A percentile compares a stretch with the other conserved stretches of the same genome.
phyloP scores from a whole-genome alignment of 1,140 invertebrate species.

The Berghia stephanieae region DNA sequence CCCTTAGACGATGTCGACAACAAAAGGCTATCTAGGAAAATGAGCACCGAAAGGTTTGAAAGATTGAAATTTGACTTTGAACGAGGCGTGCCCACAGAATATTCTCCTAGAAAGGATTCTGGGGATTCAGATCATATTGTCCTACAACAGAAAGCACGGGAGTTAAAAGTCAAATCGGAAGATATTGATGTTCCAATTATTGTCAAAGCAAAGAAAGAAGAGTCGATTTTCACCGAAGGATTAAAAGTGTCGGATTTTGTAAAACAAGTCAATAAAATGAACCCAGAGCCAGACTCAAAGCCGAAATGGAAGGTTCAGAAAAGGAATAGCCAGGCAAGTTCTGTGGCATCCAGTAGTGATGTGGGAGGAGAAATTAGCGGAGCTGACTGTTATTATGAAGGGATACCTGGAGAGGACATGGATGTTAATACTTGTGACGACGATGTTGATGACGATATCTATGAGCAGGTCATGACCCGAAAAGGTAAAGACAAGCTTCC shows the following conservation, averaged over 20 bases:
- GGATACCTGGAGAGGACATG: constrained; percentile 30
- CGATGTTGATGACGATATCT: constrained; percentile 26
- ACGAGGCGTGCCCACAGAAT: constrained; percentile 39
- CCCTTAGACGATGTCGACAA: not conserved
- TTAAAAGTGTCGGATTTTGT: constrained; percentile 45
- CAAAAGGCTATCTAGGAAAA: constrained; percentile 33
- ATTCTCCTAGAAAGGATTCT: constrained; percentile 19
- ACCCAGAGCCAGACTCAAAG: constrained; percentile 25
- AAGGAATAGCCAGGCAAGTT: constrained; percentile 25
- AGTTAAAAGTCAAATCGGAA: constrained; percentile 15
- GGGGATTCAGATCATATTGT: constrained; percentile 36
- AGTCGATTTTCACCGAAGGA: constrained; percentile 42
- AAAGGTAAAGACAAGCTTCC: constrained; percentile 32
- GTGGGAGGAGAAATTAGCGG: constrained; percentile 23
- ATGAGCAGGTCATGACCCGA: constrained; percentile 12
- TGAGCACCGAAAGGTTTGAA: constrained; percentile 42
- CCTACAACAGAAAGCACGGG: constrained; percentile 36
- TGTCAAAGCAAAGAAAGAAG: constrained; percentile 36
- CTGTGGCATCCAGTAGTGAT: constrained; percentile 30
- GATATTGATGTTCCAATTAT: constrained; percentile 25
- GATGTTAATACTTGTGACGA: constrained; percentile 16
- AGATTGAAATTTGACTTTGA: constrained; percentile 43
- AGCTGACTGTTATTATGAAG: constrained; percentile 26
- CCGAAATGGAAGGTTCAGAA: constrained; percentile 30
- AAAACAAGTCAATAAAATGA: constrained; percentile 42